Percentiles rank a stretch among this genome's conserved stretches.
phyloP scores from a whole-genome alignment of 2,888 invertebrate species.

The Odontocolon sp. region DNA sequence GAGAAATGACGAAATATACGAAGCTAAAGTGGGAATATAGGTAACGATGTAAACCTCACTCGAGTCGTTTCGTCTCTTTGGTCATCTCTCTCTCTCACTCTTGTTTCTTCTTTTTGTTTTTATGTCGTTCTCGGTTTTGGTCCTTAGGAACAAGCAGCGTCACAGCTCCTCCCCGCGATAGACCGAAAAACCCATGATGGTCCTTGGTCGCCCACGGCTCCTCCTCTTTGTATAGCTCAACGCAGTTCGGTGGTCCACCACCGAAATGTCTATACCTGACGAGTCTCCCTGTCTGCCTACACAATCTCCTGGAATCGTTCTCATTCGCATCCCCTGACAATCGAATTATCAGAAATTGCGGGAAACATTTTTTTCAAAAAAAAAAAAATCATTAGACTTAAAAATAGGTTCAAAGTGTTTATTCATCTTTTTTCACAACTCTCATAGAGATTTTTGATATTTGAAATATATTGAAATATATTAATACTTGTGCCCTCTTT shows the following conservation, averaged over 20 bases:
- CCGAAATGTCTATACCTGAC: constrained; percentile 43
- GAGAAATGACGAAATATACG: background rate
- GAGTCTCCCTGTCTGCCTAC: background rate
- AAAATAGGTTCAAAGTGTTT: too few species aligned
- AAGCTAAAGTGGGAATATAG: constrained; percentile 52
- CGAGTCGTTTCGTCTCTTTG: constrained; percentile 45
- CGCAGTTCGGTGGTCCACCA: constrained; percentile 29
- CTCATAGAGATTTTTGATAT: too few species aligned
- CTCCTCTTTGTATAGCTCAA: constrained; percentile 48
- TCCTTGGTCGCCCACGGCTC: constrained; percentile 56
- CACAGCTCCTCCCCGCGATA: constrained; percentile 28
- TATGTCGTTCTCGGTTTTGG: constrained; percentile 11
- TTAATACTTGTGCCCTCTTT: too few species aligned
- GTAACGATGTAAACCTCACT: constrained; percentile 48
- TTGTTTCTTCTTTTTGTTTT: background rate
- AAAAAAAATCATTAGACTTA: too few species aligned
- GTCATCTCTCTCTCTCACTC: constrained; percentile 25
- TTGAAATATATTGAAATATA: too few species aligned
- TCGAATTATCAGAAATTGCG: constrained; percentile 27
- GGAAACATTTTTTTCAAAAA: too few species aligned
- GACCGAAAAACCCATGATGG: constrained; percentile 41
- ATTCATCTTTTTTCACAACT: too few species aligned
- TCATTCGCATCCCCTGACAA: too few species aligned
- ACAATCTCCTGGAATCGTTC: background rate
- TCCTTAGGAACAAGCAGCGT: constrained; percentile 15